phyloP scores from a whole-genome alignment of 30 jellyfish, hydroid and myxozoan genomes.

The Calvadosia cruxmelitensis region DNA sequence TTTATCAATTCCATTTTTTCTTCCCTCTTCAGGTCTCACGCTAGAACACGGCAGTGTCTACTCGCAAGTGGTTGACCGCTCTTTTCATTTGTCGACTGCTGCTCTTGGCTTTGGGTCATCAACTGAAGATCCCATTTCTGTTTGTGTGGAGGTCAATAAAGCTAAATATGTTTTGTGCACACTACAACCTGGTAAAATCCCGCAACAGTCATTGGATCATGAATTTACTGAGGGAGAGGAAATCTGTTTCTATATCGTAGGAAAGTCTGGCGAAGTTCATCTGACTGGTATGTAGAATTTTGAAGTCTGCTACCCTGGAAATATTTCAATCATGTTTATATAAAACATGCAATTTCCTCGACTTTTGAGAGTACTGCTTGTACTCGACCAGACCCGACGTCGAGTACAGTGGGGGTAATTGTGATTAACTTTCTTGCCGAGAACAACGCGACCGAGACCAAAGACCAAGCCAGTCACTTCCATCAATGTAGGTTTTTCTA shows the following conservation, averaged over 20 bases:
- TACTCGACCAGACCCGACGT: too few relatives aligned
- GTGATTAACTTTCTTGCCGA: too few relatives aligned
- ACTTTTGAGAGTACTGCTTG: too few relatives aligned
- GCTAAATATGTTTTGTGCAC: slow-evolving; percentile 76
- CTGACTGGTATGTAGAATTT: slow-evolving; percentile 48
- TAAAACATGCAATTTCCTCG: neutral
- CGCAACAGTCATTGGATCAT: slow-evolving; percentile 69
- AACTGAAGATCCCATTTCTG: slow-evolving; percentile 60
- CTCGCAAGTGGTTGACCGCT: slow-evolving; percentile 74
- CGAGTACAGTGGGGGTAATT: too few relatives aligned
- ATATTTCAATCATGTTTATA: neutral
- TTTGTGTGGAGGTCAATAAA: slow-evolving; percentile 59
- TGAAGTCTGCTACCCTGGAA: neutral
- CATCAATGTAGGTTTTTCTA: too few relatives aligned
- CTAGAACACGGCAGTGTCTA: slow-evolving; percentile 73
- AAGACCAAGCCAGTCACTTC: too few relatives aligned
- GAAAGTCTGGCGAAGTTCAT: slow-evolving; percentile 82
- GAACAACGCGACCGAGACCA: too few relatives aligned
- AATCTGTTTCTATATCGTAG: slow-evolving; percentile 70
- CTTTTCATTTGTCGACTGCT: slow-evolving; percentile 93
- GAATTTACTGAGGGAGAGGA: slow-evolving; percentile 94
- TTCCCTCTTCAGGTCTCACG: slow-evolving; percentile 44
- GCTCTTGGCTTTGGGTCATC: slow-evolving; percentile 66
- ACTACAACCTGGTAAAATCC: slow-evolving; percentile 58
- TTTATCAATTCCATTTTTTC: neutral